phyloP scores from a whole-genome alignment of 2,888 invertebrate genomes.

The Eilema griseolum region DNA sequence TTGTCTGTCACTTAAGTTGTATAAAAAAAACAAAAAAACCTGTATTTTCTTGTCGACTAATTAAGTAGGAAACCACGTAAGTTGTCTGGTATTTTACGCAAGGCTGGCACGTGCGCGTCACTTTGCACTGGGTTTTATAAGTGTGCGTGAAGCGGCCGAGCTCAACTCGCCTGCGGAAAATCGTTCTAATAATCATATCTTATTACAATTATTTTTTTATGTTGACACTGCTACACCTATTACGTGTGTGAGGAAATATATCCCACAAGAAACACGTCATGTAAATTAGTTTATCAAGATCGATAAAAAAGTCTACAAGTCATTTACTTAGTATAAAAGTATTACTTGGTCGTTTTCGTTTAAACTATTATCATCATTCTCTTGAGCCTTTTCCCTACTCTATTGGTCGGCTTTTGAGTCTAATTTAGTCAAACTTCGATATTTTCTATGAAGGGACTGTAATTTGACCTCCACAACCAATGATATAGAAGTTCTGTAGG shows the following conservation, averaged over 20 bases:
- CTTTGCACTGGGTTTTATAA: constrained; percentile 10
- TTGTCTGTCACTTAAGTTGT: too few relatives aligned
- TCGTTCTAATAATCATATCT: not conserved
- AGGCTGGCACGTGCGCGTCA: constrained; percentile 9
- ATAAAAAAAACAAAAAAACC: too few relatives aligned
- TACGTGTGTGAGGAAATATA: not conserved
- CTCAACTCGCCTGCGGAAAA: not conserved
- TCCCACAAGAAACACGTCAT: not conserved
- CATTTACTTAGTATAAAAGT: too few relatives aligned
- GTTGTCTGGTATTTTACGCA: constrained; percentile 5
- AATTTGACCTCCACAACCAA: too few relatives aligned
- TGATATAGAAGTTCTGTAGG: too few relatives aligned
- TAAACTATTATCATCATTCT: too few relatives aligned
- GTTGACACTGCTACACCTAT: not conserved
- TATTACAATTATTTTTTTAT: not conserved
- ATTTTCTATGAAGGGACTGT: too few relatives aligned
- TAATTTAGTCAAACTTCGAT: too few relatives aligned
- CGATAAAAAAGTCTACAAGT: not conserved
- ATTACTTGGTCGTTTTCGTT: too few relatives aligned
- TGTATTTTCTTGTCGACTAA: not conserved
- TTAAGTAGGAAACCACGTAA: constrained; percentile 10
- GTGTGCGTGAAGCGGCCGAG: not conserved
- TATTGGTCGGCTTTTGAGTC: too few relatives aligned
- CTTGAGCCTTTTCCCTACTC: too few relatives aligned
- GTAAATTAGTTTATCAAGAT: not conserved